Base-by-base conservation (phyloP, 1,140 invertebrate genomes). In the Tetramorium parvispinum region DNA sequence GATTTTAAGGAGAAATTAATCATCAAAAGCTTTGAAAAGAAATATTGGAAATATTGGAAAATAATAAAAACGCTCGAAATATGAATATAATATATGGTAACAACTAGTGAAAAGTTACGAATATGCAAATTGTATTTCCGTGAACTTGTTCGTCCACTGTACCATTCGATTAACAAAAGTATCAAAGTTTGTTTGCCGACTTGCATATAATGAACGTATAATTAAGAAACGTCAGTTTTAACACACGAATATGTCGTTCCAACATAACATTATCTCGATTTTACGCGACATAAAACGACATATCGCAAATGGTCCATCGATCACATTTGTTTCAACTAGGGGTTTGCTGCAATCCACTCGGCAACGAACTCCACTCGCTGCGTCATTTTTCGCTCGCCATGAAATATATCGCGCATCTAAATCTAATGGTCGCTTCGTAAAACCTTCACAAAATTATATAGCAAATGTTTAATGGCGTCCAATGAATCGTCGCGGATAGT, bases 171-270 rank as follows among this genome's bases (percentile, higher is more conserved):
- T 79, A 79, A 32, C 32, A 32, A 32, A 32, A 68, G 16, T 40
- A 79, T 79, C 46, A 53, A 68, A 53, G 46, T 40, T 43, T 24
- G 32, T 68, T 24, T 43, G 63, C 18, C n/a, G 21, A 8, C 32
- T 53, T 27, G 77, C 16, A 43, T 18, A 40, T 68, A 68, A 51
- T 51, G 13, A 79, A 68, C 57, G 32, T 68, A 8, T 79, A 68
- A 79, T 68, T 79, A 79, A 79, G 77, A 79, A 68, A 79, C 46
- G 77, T 79, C 77, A 79, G 61, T 53, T 79, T 79, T 79, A 79
- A 53, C 46, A 63, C 61, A 79, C 61, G 46, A 79, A 68, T 68
- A 21, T 68, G 63, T 65, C 46, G 8, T 40, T 53, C 46, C 40
- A 79, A 46, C 10, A 5, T 32, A 49, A 68, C 46, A 68, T 79